Evolutionary conservation across 2,113 vertebrate species (phyloP).

Genomic region (Puntigrus tetrazona): DNA sequence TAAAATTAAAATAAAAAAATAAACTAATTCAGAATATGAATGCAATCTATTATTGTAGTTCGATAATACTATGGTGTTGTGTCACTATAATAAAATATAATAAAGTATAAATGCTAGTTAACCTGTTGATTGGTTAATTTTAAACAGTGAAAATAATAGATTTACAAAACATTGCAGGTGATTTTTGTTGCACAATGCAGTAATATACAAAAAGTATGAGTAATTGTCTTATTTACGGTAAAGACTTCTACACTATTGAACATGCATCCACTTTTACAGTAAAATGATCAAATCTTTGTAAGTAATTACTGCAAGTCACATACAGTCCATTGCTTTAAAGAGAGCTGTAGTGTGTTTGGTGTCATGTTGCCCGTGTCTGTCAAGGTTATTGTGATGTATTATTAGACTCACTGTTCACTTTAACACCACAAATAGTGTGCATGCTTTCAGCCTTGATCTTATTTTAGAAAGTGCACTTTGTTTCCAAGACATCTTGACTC

Average conservation of each 20-base stretch:
- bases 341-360: constrained; percentile 45
- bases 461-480: constrained; percentile 28
- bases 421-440: constrained; percentile 49
- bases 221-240: not conserved
- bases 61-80: no score
- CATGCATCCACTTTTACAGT: not conserved
- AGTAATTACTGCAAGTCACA: not conserved
- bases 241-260: no score
- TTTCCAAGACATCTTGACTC: constrained; percentile 33
- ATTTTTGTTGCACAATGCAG: not conserved
- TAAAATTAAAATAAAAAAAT: not conserved
- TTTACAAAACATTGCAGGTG: not conserved
- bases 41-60: not conserved
- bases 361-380: constrained; percentile 64
- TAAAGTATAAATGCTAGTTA: not conserved
- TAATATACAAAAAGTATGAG: not conserved
- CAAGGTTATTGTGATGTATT: constrained; percentile 57
- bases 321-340: not conserved
- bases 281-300: not conserved
- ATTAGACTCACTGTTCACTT: constrained; percentile 59
- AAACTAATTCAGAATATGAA: not conserved
- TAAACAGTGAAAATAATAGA: not conserved
- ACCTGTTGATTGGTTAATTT: not conserved
- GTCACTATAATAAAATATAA: no score
- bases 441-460: constrained; percentile 1